Percentiles rank a stretch among this genome's conserved stretches.
These are phyloP conservation scores for Eumaeus atala DNA, from an alignment of 1,140 invertebrate species.

Conservation along the genomic window DNA sequence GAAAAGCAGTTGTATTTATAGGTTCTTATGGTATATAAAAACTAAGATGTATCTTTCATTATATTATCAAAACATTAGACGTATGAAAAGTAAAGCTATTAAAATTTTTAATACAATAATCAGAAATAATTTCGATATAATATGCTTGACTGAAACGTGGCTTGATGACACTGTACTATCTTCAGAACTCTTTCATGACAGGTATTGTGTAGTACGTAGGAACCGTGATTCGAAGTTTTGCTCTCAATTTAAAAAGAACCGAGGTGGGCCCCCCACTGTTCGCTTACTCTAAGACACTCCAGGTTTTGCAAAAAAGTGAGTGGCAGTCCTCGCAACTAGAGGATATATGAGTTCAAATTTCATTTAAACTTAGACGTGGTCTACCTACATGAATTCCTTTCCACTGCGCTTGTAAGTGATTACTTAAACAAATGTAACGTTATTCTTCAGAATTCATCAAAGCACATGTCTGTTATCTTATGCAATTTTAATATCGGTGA, in stretches of 20 bases:
- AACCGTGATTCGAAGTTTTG: not conserved
- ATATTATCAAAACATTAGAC: constrained; percentile 15
- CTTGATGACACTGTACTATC: constrained; percentile 11
- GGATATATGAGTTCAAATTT: no score
- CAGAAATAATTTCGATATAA: constrained; percentile 3
- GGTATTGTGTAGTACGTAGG: constrained; percentile 8
- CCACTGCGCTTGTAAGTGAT: no score
- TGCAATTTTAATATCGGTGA: no score
- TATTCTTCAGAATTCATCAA: no score
- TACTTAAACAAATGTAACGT: no score
- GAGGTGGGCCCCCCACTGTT: constrained; percentile 6
- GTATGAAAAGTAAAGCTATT: constrained; percentile 11
- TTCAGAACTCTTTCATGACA: constrained; percentile 5
- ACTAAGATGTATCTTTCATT: constrained; percentile 4
- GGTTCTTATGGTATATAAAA: no score
- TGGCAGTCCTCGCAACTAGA: no score
- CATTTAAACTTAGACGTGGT: no score
- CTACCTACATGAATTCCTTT: no score
- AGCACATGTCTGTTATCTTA: no score
- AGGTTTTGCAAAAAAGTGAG: not conserved
- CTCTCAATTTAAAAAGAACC: not conserved
- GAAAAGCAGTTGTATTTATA: no score
- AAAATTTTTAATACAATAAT: constrained; percentile 5
- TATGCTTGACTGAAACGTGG: constrained; percentile 8
- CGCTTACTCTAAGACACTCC: constrained; percentile 3